Evolutionary conservation across 2,113 vertebrate genomes (phyloP), one percentile per base, ranked within the genome.

Genomic region (Cyprinus carpio): DNA sequence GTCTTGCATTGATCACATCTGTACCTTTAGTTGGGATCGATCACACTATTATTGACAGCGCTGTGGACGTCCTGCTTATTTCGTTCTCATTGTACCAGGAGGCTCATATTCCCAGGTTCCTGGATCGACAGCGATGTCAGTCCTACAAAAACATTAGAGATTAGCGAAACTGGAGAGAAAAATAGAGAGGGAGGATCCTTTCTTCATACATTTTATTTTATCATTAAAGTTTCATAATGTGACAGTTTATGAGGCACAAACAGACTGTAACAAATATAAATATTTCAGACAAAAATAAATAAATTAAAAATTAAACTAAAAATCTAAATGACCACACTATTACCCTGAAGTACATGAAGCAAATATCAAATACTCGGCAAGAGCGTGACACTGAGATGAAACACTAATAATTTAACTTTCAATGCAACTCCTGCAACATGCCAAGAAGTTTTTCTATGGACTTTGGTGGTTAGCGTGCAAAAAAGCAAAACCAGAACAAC

Each of bases 171-270:
- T 34, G 65, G 20, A 1, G 46, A 72, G 20, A 1, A 2, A 6
- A 23, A 20, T 0, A 43, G 43, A 46, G 43, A 46, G 43, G 2
- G 43, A 46, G 3, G 34, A 43, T 20, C 2, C n/a, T 62, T 43
- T 64, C 34, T 64, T 64, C 37, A 25, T 43, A 64, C 11, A 43
- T 64, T 80, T 80, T 80, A 80, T 80, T 81, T 69, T 4, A 54
- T 82, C 43, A 71, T 67, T 34, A 37, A 1, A 81, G 18, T 29
- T 81, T 37, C 78, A 81, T 46, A 34, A 69, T 51, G 29, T 51
- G 46, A 82, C 51, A 78, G 43, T 82, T 71, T n/a, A 71, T 54
- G 80, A 82, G 64, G 64, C 80, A 82, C 80, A 82, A 69, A 69
- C 80, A 82, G 80, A 69, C 5, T 54, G 16, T 54, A 71, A 71